These are phyloP conservation scores for Vimba vimba DNA, from an alignment of 2,113 vertebrate genomes.

Conservation along the genomic window DNA sequence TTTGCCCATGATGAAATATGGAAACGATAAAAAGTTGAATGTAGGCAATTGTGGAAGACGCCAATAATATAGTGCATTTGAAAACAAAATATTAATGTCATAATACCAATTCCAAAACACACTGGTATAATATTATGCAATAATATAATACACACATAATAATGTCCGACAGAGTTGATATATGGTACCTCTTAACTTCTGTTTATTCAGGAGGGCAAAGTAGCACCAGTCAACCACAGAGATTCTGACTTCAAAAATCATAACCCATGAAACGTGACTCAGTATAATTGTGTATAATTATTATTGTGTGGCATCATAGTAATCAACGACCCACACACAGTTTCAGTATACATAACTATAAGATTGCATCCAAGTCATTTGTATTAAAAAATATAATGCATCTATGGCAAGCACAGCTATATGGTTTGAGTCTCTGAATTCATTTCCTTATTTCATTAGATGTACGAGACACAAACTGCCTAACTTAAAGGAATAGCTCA, in stretches of 20 bases:
- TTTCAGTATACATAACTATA: neutral
- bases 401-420: constrained; percentile 11
- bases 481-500: neutral
- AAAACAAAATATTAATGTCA: too few species aligned
- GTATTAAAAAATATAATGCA: constrained; percentile 16
- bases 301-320: neutral
- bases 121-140: too few species aligned
- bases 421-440: constrained; percentile 2
- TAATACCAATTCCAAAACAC: too few species aligned
- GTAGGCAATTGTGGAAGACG: too few species aligned
- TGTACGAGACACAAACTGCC: neutral
- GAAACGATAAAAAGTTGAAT: too few species aligned
- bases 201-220: neutral
- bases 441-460: neutral
- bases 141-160: neutral
- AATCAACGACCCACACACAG: neutral
- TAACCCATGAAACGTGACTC: neutral
- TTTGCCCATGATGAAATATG: too few species aligned
- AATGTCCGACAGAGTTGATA: neutral
- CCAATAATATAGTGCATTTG: too few species aligned
- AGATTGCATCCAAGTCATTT: neutral
- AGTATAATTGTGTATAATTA: neutral
- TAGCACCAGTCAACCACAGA: neutral
- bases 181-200: neutral
- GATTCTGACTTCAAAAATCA: neutral